Evolutionary conservation across 2,113 vertebrate genomes (phyloP).

Genomic region (Nesospiza acunhae): DNA sequence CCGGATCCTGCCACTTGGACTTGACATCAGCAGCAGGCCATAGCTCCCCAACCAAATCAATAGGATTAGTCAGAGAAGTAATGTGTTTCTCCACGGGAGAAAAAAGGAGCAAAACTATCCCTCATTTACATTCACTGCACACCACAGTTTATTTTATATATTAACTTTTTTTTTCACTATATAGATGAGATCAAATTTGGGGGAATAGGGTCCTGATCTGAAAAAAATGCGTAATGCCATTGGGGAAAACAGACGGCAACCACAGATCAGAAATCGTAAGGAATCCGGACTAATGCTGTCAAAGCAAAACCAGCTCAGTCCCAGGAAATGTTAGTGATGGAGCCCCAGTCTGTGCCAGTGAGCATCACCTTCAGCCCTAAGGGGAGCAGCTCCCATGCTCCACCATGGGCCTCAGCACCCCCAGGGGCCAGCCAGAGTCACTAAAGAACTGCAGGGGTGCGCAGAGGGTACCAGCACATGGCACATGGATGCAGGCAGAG

Average conservation of each 20-base stretch:
- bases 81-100: background rate
- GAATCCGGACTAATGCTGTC: background rate
- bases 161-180: constrained; percentile 4
- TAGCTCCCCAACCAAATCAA: constrained; percentile 5
- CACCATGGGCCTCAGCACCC: background rate
- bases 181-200: constrained; percentile 44
- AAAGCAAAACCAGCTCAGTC: background rate
- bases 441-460: background rate
- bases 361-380: background rate
- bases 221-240: background rate
- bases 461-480: background rate
- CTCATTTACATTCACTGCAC: constrained; percentile 12
- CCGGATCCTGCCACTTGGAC: background rate
- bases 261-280: constrained; percentile 1
- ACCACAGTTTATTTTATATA: constrained; percentile 1
- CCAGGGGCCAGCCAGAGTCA: accelerated
- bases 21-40: background rate
- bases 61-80: background rate
- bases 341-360: background rate
- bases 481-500: background rate
- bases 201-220: background rate
- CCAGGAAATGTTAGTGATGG: background rate
- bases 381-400: background rate
- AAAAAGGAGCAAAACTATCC: background rate
- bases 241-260: constrained; percentile 39